Evolutionary conservation across 2,797 vertebrate genomes (phyloP).

Genomic region (Percopsis omiscomaycus): DNA sequence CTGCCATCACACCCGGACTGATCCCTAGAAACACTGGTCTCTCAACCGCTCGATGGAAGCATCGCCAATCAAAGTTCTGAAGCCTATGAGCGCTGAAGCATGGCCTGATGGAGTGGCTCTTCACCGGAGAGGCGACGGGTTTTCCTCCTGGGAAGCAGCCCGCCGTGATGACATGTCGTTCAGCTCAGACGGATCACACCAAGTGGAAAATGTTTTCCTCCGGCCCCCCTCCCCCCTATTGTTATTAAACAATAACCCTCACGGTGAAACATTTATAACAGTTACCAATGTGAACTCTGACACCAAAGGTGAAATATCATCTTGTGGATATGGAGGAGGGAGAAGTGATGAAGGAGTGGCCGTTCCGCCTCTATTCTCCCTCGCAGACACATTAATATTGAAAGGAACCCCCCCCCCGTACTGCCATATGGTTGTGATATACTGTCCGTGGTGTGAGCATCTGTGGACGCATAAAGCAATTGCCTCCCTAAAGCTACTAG

Average conservation of each 20-base stretch:
- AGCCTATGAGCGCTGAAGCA: constrained; percentile 27
- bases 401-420: constrained; percentile 28
- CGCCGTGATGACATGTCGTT: constrained; percentile 64
- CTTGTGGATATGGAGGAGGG: constrained; percentile 14
- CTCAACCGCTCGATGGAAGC: constrained; percentile 9
- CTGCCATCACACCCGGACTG: constrained; percentile 16
- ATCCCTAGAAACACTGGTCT: neutral
- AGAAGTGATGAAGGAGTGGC: constrained; percentile 29
- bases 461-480: constrained; percentile 38
- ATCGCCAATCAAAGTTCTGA: constrained; percentile 10
- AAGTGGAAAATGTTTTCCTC: neutral
- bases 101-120: constrained; percentile 49
- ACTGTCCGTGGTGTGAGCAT: constrained; percentile 31
- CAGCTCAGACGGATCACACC: constrained; percentile 46
- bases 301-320: constrained; percentile 52
- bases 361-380: constrained; percentile 26
- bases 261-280: constrained; percentile 45
- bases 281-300: constrained; percentile 33
- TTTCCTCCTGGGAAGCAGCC: constrained; percentile 32
- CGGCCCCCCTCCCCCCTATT: constrained; percentile 25
- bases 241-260: constrained; percentile 43
- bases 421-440: constrained; percentile 32
- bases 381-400: constrained; percentile 51
- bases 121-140: constrained; percentile 22
- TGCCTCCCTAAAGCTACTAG: constrained; percentile 50